Percentiles rank a stretch among this genome's conserved stretches.
Evolutionary conservation across 2,888 invertebrate genomes (phyloP).

Genomic region (Bugula neritina): DNA sequence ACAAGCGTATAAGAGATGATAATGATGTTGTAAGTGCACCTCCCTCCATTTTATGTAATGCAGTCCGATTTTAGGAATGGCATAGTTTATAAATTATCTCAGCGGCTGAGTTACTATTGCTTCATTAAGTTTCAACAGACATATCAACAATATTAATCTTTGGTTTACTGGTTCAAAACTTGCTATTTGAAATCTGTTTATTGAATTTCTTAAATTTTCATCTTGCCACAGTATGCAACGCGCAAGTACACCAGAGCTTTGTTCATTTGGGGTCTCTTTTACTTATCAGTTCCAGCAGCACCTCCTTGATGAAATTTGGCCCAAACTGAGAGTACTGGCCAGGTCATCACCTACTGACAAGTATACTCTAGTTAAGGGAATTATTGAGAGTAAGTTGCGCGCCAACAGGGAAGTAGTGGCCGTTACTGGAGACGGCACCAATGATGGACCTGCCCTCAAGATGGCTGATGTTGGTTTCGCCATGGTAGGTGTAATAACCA

Average conservation of each 20-base stretch:
- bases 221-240: too few relatives aligned
- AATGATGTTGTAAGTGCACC: conserved; percentile 66
- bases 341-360: conserved; percentile 94
- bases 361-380: conserved; percentile 92
- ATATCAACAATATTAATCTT: too few relatives aligned
- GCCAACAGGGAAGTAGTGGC: conserved; percentile 89
- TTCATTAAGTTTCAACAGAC: too few relatives aligned
- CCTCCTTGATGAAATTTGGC: conserved; percentile 89
- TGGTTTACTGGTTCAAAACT: too few relatives aligned
- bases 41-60: too few relatives aligned
- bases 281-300: conserved; percentile 88
- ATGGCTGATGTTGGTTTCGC: conserved; percentile 95
- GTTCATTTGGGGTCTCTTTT: too few relatives aligned
- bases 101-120: too few relatives aligned
- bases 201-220: too few relatives aligned
- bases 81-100: too few relatives aligned
- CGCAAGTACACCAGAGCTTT: too few relatives aligned
- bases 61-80: too few relatives aligned
- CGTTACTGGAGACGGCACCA: conserved; percentile 94
- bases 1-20: conserved; percentile 79
- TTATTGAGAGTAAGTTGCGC: conserved; percentile 83
- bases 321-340: conserved; percentile 85
- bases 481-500: conserved; percentile 62
- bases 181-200: too few relatives aligned
- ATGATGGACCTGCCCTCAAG: conserved; percentile 89